Conservation (phyloP, 2,113 vertebrate species). For the Coryphaenoides rupestris region DNA sequence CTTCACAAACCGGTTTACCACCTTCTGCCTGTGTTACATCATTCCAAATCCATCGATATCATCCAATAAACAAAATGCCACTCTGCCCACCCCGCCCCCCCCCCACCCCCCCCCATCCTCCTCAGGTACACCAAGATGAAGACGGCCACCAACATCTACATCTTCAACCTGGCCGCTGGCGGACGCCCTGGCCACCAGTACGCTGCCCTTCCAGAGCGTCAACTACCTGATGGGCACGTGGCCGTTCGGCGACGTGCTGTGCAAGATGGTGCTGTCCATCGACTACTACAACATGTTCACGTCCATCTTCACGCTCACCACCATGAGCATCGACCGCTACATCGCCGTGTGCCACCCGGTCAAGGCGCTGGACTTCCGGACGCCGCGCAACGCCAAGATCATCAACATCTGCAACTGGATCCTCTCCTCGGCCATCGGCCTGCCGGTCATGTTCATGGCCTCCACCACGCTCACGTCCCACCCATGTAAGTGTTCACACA, state of each 20-base stretch:
- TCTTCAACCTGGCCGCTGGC: constrained; percentile 97
- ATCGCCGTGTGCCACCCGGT: constrained; percentile 96
- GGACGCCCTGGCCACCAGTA: constrained; percentile 95
- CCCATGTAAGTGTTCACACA: constrained; percentile 5
- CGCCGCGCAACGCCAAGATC: constrained; percentile 94
- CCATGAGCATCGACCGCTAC: constrained; percentile 98
- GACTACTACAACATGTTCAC: constrained; percentile 99
- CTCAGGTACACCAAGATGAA: constrained; percentile 99
- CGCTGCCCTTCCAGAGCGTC: constrained; percentile 95
- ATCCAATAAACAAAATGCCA: not conserved
- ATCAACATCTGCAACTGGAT: constrained; percentile 98
- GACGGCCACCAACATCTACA: constrained; percentile 99
- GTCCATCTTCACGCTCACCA: constrained; percentile 97
- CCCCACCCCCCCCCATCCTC: constrained; percentile 2
- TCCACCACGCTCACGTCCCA: constrained; percentile 77
- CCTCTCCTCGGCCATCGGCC: constrained; percentile 94
- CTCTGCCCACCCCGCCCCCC: not conserved
- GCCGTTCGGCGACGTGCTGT: constrained; percentile 91
- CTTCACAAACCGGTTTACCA: too few relatives aligned
- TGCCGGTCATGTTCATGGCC: constrained; percentile 98
- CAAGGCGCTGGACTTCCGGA: constrained; percentile 95
- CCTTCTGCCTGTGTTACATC: too few relatives aligned
- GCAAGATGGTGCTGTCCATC: constrained; percentile 95
- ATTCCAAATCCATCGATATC: too few relatives aligned
- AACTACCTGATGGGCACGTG: constrained; percentile 98